A percentile compares a stretch with the other conserved stretches of the same genome.
Evolutionary conservation across 2,797 vertebrate genomes (phyloP).

Genomic region (Astyanax mexicanus): DNA sequence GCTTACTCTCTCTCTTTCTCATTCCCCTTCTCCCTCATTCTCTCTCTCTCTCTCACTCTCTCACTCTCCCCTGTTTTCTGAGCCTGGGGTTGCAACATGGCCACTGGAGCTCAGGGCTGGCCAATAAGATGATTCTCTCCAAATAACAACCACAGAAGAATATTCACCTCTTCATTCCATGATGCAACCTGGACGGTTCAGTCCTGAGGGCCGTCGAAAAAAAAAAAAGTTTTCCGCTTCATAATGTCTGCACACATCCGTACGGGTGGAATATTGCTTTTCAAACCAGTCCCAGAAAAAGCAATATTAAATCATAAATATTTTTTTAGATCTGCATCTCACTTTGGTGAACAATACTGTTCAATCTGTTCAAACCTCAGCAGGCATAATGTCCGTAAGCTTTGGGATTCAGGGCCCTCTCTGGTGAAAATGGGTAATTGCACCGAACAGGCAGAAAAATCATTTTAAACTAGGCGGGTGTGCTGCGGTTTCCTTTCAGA

Average conservation of each 20-base stretch:
- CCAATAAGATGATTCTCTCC: conserved; percentile 17
- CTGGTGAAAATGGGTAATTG: too few relatives aligned
- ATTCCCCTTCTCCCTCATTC: conserved; percentile 40
- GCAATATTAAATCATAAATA: neutral
- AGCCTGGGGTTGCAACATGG: conserved; percentile 51
- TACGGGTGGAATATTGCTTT: neutral
- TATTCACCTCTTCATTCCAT: conserved; percentile 44
- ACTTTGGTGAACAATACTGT: too few relatives aligned
- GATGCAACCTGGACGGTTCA: conserved; percentile 30
- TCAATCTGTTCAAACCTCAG: too few relatives aligned
- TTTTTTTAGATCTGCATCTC: too few relatives aligned
- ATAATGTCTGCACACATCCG: neutral
- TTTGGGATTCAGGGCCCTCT: too few relatives aligned
- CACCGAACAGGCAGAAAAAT: too few relatives aligned
- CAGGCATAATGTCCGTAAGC: too few relatives aligned
- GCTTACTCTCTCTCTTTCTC: too few relatives aligned
- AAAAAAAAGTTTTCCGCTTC: conserved; percentile 7
- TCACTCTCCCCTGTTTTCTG: conserved; percentile 32
- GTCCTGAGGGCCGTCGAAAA: neutral
- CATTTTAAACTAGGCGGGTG: too few relatives aligned
- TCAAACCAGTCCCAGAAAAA: too few relatives aligned
- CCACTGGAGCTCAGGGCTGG: conserved; percentile 36
- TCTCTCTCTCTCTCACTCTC: conserved; percentile 25
- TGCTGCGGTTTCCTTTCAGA: too few relatives aligned
- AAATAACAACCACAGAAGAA: conserved; percentile 38